Evolutionary conservation across 2,888 invertebrate genomes (phyloP).

Genomic region (Drosophila nigricruria): DNA sequence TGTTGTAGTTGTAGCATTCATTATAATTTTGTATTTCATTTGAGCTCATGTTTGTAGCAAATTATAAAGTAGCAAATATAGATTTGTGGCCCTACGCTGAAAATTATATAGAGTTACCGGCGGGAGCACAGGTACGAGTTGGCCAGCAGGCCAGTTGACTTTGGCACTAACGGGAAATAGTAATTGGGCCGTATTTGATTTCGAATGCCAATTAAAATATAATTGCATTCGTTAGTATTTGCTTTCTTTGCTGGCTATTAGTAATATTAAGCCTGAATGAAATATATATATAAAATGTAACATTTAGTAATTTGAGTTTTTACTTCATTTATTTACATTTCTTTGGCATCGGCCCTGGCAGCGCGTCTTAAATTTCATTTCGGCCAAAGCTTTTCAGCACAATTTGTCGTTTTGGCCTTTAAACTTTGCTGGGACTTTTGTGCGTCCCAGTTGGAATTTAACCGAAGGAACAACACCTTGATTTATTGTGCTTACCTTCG

Average conservation of each 20-base stretch:
- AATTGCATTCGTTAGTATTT: slow-evolving; percentile 1
- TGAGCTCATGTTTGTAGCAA: background rate
- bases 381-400: slow-evolving; percentile 2
- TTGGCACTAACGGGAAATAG: background rate
- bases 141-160: background rate
- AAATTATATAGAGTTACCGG: background rate
- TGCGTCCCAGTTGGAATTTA: slow-evolving; percentile 8
- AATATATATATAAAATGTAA: background rate
- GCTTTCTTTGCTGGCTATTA: background rate
- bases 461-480: slow-evolving; percentile 5
- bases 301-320: slow-evolving; percentile 28
- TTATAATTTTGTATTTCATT: background rate
- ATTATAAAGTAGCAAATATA: background rate
- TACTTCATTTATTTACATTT: slow-evolving; percentile 9
- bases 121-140: background rate
- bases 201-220: slow-evolving; percentile 5
- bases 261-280: background rate
- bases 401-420: slow-evolving; percentile 39
- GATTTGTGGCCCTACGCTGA: background rate
- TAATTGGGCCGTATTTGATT: background rate
- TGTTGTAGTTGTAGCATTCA: background rate
- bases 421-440: slow-evolving; percentile 14
- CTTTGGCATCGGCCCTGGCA: background rate
- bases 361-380: slow-evolving; percentile 26
- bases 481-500: slow-evolving; percentile 28